Conservation (phyloP, 2,113 vertebrate genomes). For the Synchiropus splendidus region DNA sequence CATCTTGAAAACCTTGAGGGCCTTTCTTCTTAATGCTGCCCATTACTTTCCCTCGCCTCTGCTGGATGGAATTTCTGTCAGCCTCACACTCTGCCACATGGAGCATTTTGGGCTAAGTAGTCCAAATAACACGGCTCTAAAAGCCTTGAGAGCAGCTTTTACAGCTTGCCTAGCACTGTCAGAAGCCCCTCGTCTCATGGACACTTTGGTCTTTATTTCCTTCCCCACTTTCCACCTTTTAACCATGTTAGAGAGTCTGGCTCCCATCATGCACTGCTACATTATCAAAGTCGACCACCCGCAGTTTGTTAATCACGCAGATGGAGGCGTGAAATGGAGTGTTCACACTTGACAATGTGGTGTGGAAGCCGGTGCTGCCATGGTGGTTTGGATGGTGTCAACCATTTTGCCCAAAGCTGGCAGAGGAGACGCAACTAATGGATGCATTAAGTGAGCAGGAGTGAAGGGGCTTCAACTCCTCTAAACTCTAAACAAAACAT, state of each 20-base stretch:
- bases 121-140: constrained; percentile 47
- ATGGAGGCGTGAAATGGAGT: constrained; percentile 45
- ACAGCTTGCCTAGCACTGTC: constrained; percentile 41
- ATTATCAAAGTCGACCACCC: constrained; percentile 50
- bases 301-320: constrained; percentile 43
- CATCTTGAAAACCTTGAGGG: constrained; percentile 46
- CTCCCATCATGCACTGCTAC: constrained; percentile 41
- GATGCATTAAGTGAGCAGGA: too few relatives aligned
- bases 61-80: constrained; percentile 34
- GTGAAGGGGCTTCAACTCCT: too few relatives aligned
- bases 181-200: constrained; percentile 39
- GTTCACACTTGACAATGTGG: constrained; percentile 28
- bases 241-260: constrained; percentile 37
- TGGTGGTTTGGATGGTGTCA: constrained; percentile 6
- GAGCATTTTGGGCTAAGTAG: constrained; percentile 52
- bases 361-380: constrained; percentile 4
- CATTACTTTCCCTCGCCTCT: constrained; percentile 34
- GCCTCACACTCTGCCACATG: constrained; percentile 16
- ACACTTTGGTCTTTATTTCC: constrained; percentile 51
- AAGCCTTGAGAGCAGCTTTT: constrained; percentile 49
- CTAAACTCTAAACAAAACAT: too few relatives aligned
- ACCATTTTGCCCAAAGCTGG: constrained; percentile 18
- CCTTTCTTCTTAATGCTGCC: constrained; percentile 36
- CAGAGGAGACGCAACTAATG: too few relatives aligned
- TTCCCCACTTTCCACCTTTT: constrained; percentile 38